Conservation (phyloP, 2,113 vertebrate species). For the Gasterosteus nipponicus region DNA sequence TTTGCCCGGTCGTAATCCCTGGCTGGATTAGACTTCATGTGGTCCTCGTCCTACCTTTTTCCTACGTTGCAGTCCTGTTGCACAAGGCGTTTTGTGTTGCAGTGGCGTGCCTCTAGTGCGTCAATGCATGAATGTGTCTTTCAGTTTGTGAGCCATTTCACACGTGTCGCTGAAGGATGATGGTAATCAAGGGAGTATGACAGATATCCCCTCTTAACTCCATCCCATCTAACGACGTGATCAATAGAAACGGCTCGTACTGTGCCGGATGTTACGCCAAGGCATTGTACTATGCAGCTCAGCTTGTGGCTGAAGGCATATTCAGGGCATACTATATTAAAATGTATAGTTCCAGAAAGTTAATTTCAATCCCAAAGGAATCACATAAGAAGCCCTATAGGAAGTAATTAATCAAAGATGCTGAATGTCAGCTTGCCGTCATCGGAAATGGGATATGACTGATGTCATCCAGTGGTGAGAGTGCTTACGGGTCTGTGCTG, state of each 20-base stretch:
- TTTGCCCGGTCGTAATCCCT: constrained; percentile 69
- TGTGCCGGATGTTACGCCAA: constrained; percentile 34
- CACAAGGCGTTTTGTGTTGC: constrained; percentile 11
- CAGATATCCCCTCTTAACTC: constrained; percentile 40
- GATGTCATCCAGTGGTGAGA: constrained; percentile 45
- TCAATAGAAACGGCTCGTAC: constrained; percentile 33
- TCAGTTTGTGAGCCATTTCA: constrained; percentile 18
- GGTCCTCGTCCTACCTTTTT: constrained; percentile 67
- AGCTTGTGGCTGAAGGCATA: constrained; percentile 17
- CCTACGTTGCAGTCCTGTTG: constrained; percentile 44
- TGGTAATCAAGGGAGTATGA: constrained; percentile 58
- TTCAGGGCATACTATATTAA: constrained; percentile 24
- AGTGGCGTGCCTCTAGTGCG: constrained; percentile 3
- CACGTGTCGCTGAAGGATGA: constrained; percentile 49
- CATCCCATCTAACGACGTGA: constrained; percentile 31
- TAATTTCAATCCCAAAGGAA: constrained; percentile 27
- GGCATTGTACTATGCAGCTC: constrained; percentile 34
- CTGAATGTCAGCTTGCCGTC: constrained; percentile 50
- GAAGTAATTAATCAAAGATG: constrained; percentile 60
- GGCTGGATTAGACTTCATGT: constrained; percentile 61
- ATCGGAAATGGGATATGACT: constrained; percentile 48
- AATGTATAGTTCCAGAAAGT: constrained; percentile 25
- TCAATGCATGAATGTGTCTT: constrained; percentile 18
- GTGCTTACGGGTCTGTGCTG: constrained; percentile 13
- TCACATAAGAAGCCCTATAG: constrained; percentile 42